phyloP scores from a whole-genome alignment of 2,113 vertebrate genomes.

The Onychostoma macrolepis region DNA sequence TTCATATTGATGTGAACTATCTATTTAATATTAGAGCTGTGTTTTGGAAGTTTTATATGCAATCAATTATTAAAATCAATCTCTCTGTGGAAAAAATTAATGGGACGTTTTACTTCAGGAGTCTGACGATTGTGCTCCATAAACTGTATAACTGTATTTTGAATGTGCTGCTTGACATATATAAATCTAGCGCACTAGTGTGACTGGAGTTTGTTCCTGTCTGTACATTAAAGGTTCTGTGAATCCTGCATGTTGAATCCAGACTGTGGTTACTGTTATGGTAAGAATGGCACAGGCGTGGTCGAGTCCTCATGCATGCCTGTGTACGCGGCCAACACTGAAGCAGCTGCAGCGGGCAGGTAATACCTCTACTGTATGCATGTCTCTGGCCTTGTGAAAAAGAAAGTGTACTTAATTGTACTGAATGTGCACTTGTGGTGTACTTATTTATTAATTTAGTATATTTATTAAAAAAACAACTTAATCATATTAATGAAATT shows the following conservation, averaged over 20 bases:
- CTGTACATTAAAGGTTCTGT: conserved; percentile 81
- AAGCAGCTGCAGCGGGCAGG: conserved; percentile 90
- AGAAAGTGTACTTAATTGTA: not conserved
- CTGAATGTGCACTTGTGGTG: not conserved
- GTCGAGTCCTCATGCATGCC: conserved; percentile 85
- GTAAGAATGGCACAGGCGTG: conserved; percentile 79
- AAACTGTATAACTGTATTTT: not conserved
- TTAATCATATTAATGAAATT: not conserved
- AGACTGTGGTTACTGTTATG: conserved; percentile 92
- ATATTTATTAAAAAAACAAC: no score
- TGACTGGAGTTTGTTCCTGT: conserved; percentile 32
- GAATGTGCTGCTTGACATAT: not conserved
- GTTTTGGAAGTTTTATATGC: not conserved
- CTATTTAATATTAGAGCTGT: not conserved
- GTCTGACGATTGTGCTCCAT: not conserved
- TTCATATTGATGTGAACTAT: not conserved
- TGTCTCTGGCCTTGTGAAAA: not conserved
- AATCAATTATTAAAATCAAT: not conserved
- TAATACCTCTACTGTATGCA: conserved; percentile 52
- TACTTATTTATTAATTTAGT: no score
- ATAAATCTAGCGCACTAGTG: not conserved
- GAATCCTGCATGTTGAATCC: conserved; percentile 93
- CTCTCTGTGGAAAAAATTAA: not conserved
- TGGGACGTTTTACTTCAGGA: not conserved
- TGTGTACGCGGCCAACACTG: conserved; percentile 76